These are phyloP conservation scores for Agapornis canus DNA, from an alignment of 2,797 vertebrate species.

Conservation along the genomic window DNA sequence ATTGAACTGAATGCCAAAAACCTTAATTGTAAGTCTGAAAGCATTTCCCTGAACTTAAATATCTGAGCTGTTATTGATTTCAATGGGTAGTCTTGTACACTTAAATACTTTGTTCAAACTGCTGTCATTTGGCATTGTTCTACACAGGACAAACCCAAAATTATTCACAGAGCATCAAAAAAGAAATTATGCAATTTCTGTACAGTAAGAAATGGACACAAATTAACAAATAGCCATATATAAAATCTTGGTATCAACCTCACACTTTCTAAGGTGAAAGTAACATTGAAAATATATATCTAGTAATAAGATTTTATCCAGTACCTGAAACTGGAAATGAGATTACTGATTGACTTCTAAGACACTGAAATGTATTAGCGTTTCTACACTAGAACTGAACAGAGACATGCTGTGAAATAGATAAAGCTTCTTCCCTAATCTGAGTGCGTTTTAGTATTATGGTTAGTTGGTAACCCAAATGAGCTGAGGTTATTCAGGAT, in stretches of 20 bases:
- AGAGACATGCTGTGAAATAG: not conserved
- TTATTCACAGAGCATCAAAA: not conserved
- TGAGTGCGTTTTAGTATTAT: not conserved
- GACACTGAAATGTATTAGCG: not conserved
- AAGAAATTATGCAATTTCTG: not conserved
- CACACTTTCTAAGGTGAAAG: not conserved
- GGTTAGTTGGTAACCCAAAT: not conserved
- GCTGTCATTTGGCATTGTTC: not conserved
- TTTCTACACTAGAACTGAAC: not conserved
- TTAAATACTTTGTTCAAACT: not conserved
- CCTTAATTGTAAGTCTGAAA: not conserved
- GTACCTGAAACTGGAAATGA: not conserved
- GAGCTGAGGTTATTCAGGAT: not conserved
- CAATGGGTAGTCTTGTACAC: not conserved
- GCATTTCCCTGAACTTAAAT: fast-evolving
- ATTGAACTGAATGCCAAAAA: not conserved
- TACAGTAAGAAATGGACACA: not conserved
- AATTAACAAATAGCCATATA: not conserved
- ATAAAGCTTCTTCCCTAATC: not conserved
- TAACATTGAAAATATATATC: not conserved
- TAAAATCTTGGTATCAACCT: not conserved
- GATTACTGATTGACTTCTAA: not conserved
- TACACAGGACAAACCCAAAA: not conserved
- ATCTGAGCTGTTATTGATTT: not conserved
- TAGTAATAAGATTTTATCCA: not conserved